Conservation (phyloP, 2,113 vertebrate species). For the Lophura nycthemera region DNA sequence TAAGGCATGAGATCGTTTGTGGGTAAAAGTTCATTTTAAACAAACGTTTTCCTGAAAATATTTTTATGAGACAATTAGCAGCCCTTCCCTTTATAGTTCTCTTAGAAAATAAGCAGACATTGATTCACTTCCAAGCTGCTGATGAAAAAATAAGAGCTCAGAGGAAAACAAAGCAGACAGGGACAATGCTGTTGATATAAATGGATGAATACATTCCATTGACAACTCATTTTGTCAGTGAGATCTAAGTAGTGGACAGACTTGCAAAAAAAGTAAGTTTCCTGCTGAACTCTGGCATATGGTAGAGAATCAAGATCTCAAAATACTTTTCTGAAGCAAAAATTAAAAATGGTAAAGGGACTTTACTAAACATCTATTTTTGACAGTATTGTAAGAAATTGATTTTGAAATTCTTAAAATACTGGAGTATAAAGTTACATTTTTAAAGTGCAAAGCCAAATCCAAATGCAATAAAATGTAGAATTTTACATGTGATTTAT, state of each 20-base stretch:
- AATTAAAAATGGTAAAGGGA: background rate
- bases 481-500: background rate
- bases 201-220: slow-evolving; percentile 58
- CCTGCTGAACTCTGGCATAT: background rate
- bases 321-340: slow-evolving; percentile 12
- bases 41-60: slow-evolving; percentile 44
- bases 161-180: slow-evolving; percentile 67
- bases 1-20: slow-evolving; percentile 11
- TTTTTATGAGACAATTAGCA: slow-evolving; percentile 46
- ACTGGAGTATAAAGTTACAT: background rate
- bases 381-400: background rate
- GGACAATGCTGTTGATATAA: slow-evolving; percentile 63
- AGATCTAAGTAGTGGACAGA: slow-evolving; percentile 26
- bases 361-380: background rate
- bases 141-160: slow-evolving; percentile 46
- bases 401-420: background rate
- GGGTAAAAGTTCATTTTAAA: slow-evolving; percentile 34
- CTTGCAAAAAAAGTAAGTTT: background rate
- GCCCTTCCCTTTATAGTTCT: slow-evolving; percentile 43
- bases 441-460: background rate
- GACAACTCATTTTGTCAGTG: slow-evolving; percentile 49
- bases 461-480: background rate
- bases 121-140: slow-evolving; percentile 55
- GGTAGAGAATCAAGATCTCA: background rate
- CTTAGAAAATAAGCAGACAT: slow-evolving; percentile 64